These are phyloP conservation scores for Spinus pinus DNA, from an alignment of 2,797 vertebrate species.

Conservation along the genomic window DNA sequence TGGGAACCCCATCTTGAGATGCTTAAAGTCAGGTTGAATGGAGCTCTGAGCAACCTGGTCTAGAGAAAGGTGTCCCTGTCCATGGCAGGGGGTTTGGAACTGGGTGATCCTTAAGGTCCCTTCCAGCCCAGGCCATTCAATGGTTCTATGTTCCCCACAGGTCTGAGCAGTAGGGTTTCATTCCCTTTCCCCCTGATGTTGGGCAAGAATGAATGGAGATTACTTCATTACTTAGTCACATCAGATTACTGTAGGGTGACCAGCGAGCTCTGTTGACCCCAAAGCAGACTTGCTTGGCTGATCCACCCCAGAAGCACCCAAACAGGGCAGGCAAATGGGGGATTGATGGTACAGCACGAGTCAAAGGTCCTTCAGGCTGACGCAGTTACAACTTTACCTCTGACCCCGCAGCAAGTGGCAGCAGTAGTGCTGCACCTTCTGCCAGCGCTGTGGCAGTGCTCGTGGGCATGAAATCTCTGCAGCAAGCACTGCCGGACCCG, in stretches of 20 bases:
- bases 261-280: not conserved
- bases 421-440: not conserved
- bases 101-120: not conserved
- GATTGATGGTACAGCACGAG: not conserved
- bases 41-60: not conserved
- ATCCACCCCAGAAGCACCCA: not conserved
- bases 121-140: not conserved
- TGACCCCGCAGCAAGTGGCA: not conserved
- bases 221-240: not conserved
- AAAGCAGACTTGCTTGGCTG: not conserved
- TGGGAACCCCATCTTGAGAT: not conserved
- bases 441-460: not conserved
- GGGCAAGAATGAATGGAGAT: not conserved
- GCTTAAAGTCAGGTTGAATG: not conserved
- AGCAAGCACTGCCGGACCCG: accelerated
- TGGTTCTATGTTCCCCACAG: not conserved
- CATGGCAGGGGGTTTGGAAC: not conserved
- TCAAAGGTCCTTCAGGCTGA: not conserved
- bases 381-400: not conserved
- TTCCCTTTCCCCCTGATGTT: not conserved
- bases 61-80: not conserved
- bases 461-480: not conserved
- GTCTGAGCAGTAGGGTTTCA: not conserved
- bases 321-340: not conserved
- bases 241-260: not conserved